phyloP scores from a whole-genome alignment of 2,888 invertebrate genomes.

The Ditula angustiorana region DNA sequence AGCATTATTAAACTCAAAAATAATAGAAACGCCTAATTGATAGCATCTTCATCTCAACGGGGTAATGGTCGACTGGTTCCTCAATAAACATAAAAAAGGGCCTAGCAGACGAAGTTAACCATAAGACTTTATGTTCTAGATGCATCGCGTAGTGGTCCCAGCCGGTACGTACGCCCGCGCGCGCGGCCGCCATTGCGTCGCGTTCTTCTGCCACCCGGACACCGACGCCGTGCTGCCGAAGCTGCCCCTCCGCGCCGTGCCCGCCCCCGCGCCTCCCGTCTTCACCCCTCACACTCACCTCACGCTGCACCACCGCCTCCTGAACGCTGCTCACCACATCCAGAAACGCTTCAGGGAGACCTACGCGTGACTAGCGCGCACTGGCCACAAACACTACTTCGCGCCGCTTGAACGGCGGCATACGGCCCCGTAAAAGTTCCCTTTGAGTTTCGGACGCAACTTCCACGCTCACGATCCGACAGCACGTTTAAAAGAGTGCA shows the following conservation, averaged over 20 bases:
- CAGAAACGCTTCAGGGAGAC: slow-evolving; percentile 90
- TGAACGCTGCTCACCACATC: slow-evolving; percentile 89
- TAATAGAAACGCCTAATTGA: too few relatives aligned
- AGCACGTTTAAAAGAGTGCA: background rate
- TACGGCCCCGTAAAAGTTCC: slow-evolving; percentile 52
- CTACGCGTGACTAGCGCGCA: slow-evolving; percentile 85
- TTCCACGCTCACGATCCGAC: background rate
- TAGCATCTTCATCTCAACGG: too few relatives aligned
- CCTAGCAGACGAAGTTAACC: too few relatives aligned
- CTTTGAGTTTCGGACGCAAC: slow-evolving; percentile 3
- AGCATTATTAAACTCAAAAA: too few relatives aligned
- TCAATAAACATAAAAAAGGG: too few relatives aligned
- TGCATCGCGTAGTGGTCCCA: slow-evolving; percentile 91
- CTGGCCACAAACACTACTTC: slow-evolving; percentile 48
- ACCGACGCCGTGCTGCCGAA: slow-evolving; percentile 80
- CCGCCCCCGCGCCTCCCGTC: slow-evolving; percentile 70
- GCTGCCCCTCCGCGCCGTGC: slow-evolving; percentile 73
- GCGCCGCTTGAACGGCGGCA: slow-evolving; percentile 55
- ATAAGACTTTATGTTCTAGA: slow-evolving; percentile 62
- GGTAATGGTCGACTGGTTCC: too few relatives aligned
- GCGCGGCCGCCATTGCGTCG: slow-evolving; percentile 90
- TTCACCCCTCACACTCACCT: slow-evolving; percentile 76
- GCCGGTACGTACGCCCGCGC: slow-evolving; percentile 86
- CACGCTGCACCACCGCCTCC: slow-evolving; percentile 83
- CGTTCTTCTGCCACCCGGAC: slow-evolving; percentile 92